Evolutionary conservation across 2,888 invertebrate genomes (phyloP).

Genomic region (Isotomurus palustris): DNA sequence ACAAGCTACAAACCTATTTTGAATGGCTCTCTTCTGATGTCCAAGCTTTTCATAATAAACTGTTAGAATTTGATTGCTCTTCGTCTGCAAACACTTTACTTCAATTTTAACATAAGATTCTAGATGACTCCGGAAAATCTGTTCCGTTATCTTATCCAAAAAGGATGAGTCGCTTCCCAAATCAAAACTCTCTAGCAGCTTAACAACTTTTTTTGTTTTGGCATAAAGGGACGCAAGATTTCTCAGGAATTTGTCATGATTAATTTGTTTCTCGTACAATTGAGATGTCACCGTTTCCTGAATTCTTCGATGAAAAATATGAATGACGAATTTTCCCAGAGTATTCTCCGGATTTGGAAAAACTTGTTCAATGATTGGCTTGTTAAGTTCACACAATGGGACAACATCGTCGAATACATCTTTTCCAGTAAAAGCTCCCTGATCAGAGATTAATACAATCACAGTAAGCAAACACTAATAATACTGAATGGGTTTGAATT

Average conservation of each 20-base stretch:
- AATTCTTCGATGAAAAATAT: conserved; percentile 86
- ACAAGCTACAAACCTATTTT: conserved; percentile 28
- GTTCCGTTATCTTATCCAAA: conserved; percentile 69
- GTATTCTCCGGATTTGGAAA: conserved; percentile 95
- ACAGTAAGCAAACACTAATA: neutral
- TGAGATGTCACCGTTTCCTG: conserved; percentile 65
- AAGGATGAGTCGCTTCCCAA: conserved; percentile 74
- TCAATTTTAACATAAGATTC: conserved; percentile 75
- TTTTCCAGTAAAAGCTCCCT: conserved; percentile 78
- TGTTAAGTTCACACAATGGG: conserved; percentile 81
- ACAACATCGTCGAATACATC: conserved; percentile 88
- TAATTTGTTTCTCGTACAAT: conserved; percentile 62
- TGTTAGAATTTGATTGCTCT: conserved; percentile 68
- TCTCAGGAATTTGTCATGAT: conserved; percentile 72
- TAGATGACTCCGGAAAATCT: conserved; percentile 74
- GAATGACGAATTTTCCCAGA: conserved; percentile 94
- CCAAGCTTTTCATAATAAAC: conserved; percentile 87
- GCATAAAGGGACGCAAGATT: conserved; percentile 86
- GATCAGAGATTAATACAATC: conserved; percentile 48
- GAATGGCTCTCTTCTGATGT: conserved; percentile 68
- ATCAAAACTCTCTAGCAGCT: conserved; percentile 67
- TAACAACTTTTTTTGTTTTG: conserved; percentile 70
- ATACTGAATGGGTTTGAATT: too few species aligned
- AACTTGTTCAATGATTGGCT: conserved; percentile 77
- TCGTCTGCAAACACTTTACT: conserved; percentile 69